Evolutionary conservation across 2,888 invertebrate species (phyloP).

Genomic region (Brenthis hecate): DNA sequence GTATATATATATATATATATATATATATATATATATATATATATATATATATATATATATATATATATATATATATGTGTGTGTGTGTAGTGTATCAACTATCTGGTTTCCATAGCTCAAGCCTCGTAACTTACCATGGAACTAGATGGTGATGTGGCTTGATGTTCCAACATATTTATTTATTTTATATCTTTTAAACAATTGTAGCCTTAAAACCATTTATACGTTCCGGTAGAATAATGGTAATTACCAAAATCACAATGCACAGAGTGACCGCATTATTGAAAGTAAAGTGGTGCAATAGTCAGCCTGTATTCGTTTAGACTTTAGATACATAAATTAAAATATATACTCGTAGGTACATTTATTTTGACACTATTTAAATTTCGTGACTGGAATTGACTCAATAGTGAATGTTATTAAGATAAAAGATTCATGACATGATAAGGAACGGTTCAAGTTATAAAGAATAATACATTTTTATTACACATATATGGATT

Average conservation of each 20-base stretch:
- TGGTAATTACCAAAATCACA: constrained; percentile 27
- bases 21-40: no score
- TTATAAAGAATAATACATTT: not conserved
- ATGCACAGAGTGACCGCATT: constrained; percentile 29
- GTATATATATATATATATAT: no score
- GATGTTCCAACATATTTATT: no score
- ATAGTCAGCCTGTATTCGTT: constrained; percentile 24
- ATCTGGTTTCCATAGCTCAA: no score
- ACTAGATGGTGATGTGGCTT: no score
- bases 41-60: no score
- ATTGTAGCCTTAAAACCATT: constrained; percentile 10
- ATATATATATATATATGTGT: no score
- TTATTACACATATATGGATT: not conserved
- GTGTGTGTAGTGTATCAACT: no score
- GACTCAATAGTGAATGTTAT: not conserved
- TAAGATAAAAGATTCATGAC: constrained; percentile 20
- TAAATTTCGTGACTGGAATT: not conserved
- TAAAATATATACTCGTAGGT: not conserved
- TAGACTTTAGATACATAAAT: not conserved
- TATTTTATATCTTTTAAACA: not conserved
- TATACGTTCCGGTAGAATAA: constrained; percentile 19
- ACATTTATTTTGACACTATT: not conserved
- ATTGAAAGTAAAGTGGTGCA: constrained; percentile 30
- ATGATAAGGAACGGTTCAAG: not conserved
- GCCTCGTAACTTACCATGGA: no score